A percentile compares a stretch with the other conserved stretches of the same genome.
Conservation (phyloP, 2,113 vertebrate genomes). For the Dissostichus mawsoni region DNA sequence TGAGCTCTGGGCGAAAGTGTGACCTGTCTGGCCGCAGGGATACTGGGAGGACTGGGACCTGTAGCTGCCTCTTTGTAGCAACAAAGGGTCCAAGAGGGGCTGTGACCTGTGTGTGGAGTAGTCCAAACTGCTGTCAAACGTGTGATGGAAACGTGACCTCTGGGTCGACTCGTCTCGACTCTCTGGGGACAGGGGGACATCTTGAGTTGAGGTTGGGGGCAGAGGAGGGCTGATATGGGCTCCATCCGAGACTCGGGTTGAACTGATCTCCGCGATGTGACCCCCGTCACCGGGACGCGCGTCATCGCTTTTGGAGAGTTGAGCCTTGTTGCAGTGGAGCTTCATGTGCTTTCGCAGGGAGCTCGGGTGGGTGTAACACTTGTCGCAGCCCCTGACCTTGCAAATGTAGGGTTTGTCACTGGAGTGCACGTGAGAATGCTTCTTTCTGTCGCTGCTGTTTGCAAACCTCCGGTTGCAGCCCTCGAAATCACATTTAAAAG, state of each 20-base stretch:
- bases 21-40: conserved; percentile 75
- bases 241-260: conserved; percentile 72
- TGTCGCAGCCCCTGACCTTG: conserved; percentile 78
- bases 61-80: conserved; percentile 81
- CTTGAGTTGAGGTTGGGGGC: conserved; percentile 42
- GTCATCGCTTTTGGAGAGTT: conserved; percentile 66
- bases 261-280: conserved; percentile 65
- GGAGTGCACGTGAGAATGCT: conserved; percentile 80
- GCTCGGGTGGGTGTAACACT: conserved; percentile 80
- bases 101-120: conserved; percentile 82
- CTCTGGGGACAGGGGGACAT: conserved; percentile 75
- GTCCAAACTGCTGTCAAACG: conserved; percentile 84
- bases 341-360: conserved; percentile 84
- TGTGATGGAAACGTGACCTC: conserved; percentile 84
- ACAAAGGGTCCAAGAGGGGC: conserved; percentile 82
- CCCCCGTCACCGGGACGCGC: conserved; percentile 60
- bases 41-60: conserved; percentile 81
- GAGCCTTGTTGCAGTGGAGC: conserved; percentile 79
- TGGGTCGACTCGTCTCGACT: conserved; percentile 76
- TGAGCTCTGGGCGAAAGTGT: conserved; percentile 75
- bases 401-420: conserved; percentile 82
- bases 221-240: conserved; percentile 63
- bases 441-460: conserved; percentile 84
- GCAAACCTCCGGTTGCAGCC: conserved; percentile 84
- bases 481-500: conserved; percentile 85